Evolutionary conservation across 2,888 invertebrate species (phyloP).

Genomic region (Caenorhabditis zanzibari): DNA sequence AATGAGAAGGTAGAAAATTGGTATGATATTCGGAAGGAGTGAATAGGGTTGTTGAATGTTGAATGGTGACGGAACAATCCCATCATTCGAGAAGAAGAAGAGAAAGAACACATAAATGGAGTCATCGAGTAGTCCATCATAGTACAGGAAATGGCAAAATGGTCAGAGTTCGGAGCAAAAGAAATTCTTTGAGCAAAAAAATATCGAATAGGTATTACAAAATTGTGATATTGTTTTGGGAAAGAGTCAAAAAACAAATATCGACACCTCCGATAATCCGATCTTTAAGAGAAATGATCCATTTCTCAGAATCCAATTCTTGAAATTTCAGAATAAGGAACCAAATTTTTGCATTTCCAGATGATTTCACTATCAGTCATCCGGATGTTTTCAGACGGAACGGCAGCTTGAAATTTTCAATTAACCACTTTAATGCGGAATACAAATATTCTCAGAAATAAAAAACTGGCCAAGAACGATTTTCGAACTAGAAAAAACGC

Average conservation of each 20-base stretch:
- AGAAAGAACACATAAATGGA: constrained; percentile 35
- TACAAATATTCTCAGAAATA: neutral
- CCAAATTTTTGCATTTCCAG: constrained; percentile 4
- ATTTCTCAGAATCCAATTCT: too few species aligned
- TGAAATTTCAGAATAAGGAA: neutral
- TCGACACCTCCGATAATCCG: too few species aligned
- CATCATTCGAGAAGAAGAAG: constrained; percentile 23
- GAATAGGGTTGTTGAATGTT: constrained; percentile 26
- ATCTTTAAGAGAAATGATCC: too few species aligned
- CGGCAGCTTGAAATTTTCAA: constrained; percentile 3
- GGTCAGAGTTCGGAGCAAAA: constrained; percentile 16
- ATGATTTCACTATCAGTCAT: constrained; percentile 1
- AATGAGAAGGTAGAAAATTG: constrained; percentile 50
- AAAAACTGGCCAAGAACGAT: neutral
- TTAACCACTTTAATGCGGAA: neutral
- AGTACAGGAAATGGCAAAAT: constrained; percentile 31
- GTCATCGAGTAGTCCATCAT: constrained; percentile 4
- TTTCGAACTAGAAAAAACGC: neutral
- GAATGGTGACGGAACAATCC: constrained; percentile 42
- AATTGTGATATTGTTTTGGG: neutral
- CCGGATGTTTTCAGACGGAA: constrained; percentile 1
- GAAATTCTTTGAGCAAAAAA: too few species aligned
- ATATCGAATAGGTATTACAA: neutral
- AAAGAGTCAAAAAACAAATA: too few species aligned
- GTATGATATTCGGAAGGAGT: constrained; percentile 55